Percentiles rank a stretch among this genome's conserved stretches.
Conservation (phyloP, 1,140 invertebrate species). For the Augochlora pura region DNA sequence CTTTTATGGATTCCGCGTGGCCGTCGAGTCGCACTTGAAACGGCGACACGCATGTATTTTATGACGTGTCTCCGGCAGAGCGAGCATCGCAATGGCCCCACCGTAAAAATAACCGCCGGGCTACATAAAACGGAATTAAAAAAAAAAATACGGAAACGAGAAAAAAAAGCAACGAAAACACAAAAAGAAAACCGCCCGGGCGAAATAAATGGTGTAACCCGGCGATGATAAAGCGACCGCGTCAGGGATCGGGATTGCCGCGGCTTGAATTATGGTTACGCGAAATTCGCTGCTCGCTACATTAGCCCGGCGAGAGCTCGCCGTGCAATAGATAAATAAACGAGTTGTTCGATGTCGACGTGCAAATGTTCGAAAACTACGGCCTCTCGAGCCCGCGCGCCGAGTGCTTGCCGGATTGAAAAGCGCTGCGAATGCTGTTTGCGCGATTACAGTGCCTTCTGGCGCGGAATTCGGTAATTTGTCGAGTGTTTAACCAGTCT, state of each 20-base stretch:
- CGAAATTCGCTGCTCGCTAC: conserved; percentile 14
- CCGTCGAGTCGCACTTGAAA: conserved; percentile 45
- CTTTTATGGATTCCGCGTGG: conserved; percentile 44
- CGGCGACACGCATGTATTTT: conserved; percentile 46
- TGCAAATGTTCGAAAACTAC: conserved; percentile 1
- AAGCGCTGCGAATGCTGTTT: no score
- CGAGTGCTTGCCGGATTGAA: no score
- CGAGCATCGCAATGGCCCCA: conserved; percentile 10
- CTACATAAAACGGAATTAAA: conserved; percentile 40
- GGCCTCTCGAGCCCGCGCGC: neutral
- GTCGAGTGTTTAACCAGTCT: no score
- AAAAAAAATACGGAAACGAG: neutral
- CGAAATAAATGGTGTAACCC: conserved; percentile 42
- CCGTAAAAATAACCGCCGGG: conserved; percentile 32
- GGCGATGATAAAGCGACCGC: conserved; percentile 32
- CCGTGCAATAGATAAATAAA: neutral
- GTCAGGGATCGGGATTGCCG: conserved; percentile 41
- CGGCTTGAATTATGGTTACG: conserved; percentile 41
- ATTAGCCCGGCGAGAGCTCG: neutral
- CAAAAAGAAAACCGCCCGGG: neutral
- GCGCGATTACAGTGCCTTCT: no score
- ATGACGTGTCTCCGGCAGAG: conserved; percentile 46
- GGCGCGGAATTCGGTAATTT: no score
- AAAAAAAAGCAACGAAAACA: neutral
- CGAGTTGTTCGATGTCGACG: neutral